Evolutionary conservation across 2,888 invertebrate species (phyloP), one percentile per base, ranked within the genome.

Genomic region (Brassicogethes aeneus): DNA sequence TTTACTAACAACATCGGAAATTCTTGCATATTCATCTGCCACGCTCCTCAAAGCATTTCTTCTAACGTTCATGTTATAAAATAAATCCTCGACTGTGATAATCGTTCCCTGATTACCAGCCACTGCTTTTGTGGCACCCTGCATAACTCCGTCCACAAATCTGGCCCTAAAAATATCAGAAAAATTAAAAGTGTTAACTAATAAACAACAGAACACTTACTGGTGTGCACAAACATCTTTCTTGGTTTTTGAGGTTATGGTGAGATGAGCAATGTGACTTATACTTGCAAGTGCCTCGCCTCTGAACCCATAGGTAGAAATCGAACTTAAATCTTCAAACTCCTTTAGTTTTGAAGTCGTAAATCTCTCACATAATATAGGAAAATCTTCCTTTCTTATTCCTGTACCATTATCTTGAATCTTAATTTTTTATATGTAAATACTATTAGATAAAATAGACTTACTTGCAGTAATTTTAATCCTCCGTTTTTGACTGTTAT

Each of bases 261-360:
- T 82, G 13, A 97, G 74, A 65, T 92, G 91, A 1, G 95, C 92
- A 16, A 96, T 86, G 68, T 95, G 93, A 58, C 93, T 95, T 39
- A 99, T 93, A 62, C 94, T 94, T 0, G 97, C 92, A 39, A 99
- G 69, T 0, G 99, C 99, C 71, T 99, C 99, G 0, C 99, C 99
- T 16, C 99, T 78, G 70, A 99, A 99, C 1, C 99, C 99, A 66
- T 90, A 97, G 0, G 97, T 99, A 3, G 76, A 71, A 55, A 99
- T 94, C 34, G 75, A 74, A 39, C 78, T 77, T 12, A 99, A 71
- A 69, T 99, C 97, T 55, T 94, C 93, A 69, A 92, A 95, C 52
- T 81, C 78, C 35, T 76, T 69, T 14, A 99, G 70, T 67, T 99
- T 99, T 14, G 96, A 96, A 0, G 99, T 99, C 0, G 99, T 95